phyloP scores from a whole-genome alignment of 1,140 invertebrate genomes.

The Drosophila biarmipes region DNA sequence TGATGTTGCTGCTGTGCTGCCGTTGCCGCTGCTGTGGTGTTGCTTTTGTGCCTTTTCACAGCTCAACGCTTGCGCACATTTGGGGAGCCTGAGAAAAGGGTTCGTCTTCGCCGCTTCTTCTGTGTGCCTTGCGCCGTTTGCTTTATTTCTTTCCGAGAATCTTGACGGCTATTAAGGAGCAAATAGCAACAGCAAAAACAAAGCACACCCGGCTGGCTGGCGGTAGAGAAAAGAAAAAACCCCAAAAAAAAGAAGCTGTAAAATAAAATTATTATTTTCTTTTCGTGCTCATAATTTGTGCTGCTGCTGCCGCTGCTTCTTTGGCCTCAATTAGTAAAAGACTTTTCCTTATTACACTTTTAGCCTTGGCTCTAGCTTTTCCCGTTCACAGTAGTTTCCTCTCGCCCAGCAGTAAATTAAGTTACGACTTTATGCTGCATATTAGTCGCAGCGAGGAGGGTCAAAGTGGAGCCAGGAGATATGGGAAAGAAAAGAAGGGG shows the following conservation, averaged over 20 bases:
- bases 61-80: slow-evolving; percentile 79
- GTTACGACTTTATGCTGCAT: slow-evolving; percentile 44
- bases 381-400: slow-evolving; percentile 25
- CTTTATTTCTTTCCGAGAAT: slow-evolving; percentile 76
- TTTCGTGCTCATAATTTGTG: slow-evolving; percentile 77
- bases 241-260: slow-evolving; percentile 35
- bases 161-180: slow-evolving; percentile 78
- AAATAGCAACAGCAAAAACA: slow-evolving; percentile 37
- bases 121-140: slow-evolving; percentile 44
- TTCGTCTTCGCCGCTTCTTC: slow-evolving; percentile 31
- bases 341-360: slow-evolving; percentile 70
- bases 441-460: slow-evolving; percentile 23
- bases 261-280: slow-evolving; percentile 83
- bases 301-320: slow-evolving; percentile 23
- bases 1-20: slow-evolving; percentile 43
- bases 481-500: background rate
- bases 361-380: slow-evolving; percentile 52
- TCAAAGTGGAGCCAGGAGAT: background rate
- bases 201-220: slow-evolving; percentile 2
- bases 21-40: slow-evolving; percentile 10
- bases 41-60: slow-evolving; percentile 75
- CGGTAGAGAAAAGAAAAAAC: background rate
- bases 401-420: slow-evolving; percentile 38
- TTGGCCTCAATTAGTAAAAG: slow-evolving; percentile 75
- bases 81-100: slow-evolving; percentile 66